Conservation (phyloP, 2,888 invertebrate species). For the Drosophila helvetica region DNA sequence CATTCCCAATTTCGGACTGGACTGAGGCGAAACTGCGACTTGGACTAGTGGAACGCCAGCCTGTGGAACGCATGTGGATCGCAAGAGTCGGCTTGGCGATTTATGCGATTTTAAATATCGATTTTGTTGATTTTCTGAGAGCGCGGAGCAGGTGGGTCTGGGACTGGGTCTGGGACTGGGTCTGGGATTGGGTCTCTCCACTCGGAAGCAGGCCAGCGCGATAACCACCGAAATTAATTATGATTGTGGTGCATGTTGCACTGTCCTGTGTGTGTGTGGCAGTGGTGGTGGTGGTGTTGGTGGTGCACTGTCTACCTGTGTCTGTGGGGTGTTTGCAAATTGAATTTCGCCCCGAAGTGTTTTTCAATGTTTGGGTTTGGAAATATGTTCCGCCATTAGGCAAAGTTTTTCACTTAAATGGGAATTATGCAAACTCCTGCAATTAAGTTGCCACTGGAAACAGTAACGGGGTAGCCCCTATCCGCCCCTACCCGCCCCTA, state of each 20-base stretch:
- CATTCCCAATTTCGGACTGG: conserved; percentile 23
- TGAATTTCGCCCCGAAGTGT: conserved; percentile 75
- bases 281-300: conserved; percentile 14
- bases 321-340: conserved; percentile 46
- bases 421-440: conserved; percentile 72
- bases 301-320: conserved; percentile 10
- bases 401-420: conserved; percentile 57
- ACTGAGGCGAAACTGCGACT: neutral
- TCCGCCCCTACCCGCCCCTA: neutral
- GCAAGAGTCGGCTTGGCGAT: conserved; percentile 59
- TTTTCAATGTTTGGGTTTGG: conserved; percentile 75
- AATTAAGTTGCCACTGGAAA: conserved; percentile 69
- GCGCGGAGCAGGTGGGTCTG: conserved; percentile 57
- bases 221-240: conserved; percentile 80
- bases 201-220: conserved; percentile 21
- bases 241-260: conserved; percentile 65
- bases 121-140: conserved; percentile 82
- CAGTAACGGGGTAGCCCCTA: neutral
- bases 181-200: no score
- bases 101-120: conserved; percentile 84
- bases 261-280: conserved; percentile 14
- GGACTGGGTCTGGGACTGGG: no score
- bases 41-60: conserved; percentile 35
- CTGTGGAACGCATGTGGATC: conserved; percentile 55
- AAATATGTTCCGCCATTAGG: conserved; percentile 75